A percentile compares a stretch with the other conserved stretches of the same genome.
These are phyloP conservation scores for Pachypsylla venusta DNA, from an alignment of 1,140 invertebrate species.

Conservation along the genomic window DNA sequence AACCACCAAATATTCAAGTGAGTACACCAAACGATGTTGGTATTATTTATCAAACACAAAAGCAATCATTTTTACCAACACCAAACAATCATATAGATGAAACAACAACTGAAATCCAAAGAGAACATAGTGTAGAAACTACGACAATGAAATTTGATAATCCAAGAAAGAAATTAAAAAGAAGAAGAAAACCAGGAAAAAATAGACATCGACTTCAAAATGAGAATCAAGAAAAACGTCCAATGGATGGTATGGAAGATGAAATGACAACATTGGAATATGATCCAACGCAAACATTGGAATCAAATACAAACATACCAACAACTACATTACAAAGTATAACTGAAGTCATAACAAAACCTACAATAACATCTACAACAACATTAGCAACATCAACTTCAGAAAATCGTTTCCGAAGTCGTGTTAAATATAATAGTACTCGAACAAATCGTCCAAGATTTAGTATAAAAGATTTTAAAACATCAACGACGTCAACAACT, in stretches of 20 bases:
- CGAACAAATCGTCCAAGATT: neutral
- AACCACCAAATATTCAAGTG: neutral
- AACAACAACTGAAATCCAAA: neutral
- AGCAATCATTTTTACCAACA: neutral
- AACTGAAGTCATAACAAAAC: neutral
- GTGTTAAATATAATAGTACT: neutral
- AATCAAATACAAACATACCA: neutral
- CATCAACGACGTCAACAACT: neutral
- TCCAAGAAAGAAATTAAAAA: neutral
- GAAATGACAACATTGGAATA: neutral
- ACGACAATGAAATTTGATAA: neutral
- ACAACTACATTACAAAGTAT: neutral
- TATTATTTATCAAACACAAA: neutral
- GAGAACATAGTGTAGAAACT: neutral
- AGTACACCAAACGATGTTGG: neutral
- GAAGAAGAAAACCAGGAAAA: conserved; percentile 1
- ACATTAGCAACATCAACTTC: neutral
- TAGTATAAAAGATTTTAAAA: conserved; percentile 5
- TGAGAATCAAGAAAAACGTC: neutral
- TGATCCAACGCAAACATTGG: neutral
- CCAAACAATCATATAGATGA: too few relatives aligned
- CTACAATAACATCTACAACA: neutral
- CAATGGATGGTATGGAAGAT: neutral
- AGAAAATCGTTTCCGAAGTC: neutral
- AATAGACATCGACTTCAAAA: neutral